phyloP scores from a whole-genome alignment of 2,113 vertebrate species.

The Ornithorhynchus anatinus region DNA sequence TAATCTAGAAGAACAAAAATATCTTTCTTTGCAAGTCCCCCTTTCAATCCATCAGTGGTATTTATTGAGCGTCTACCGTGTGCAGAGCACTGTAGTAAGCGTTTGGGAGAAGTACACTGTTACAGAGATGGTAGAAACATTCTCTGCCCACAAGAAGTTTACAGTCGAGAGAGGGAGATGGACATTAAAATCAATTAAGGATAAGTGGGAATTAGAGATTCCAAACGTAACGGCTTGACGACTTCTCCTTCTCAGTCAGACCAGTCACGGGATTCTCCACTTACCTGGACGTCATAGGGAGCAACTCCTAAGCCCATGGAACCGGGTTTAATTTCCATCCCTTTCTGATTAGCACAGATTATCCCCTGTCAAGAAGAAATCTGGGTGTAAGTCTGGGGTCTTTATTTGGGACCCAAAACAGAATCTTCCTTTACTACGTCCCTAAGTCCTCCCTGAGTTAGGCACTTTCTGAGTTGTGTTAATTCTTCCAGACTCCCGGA shows the following conservation, averaged over 20 bases:
- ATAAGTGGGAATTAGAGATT: not conserved
- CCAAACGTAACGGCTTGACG: not conserved
- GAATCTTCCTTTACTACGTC: no score
- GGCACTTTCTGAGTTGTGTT: no score
- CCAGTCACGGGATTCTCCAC: not conserved
- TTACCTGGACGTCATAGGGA: conserved; percentile 75
- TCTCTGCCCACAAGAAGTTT: not conserved
- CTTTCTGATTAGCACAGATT: conserved; percentile 74
- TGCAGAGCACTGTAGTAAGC: no score
- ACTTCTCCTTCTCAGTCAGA: not conserved
- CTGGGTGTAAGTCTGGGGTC: no score
- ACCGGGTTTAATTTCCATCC: conserved; percentile 77
- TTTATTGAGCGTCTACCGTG: no score
- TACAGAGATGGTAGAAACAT: no score
- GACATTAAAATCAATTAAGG: not conserved
- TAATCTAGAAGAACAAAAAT: conserved; percentile 64
- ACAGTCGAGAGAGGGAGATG: not conserved
- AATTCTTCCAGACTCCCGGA: no score
- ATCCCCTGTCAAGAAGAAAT: conserved; percentile 66
- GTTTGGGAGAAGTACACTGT: no score
- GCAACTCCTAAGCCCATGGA: conserved; percentile 73
- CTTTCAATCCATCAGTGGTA: no score
- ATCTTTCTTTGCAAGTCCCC: no score
- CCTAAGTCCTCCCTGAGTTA: no score
- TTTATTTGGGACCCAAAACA: no score